Evolutionary conservation across 2,113 vertebrate genomes (phyloP), one percentile per base, ranked within the genome.

Genomic region (Cervus canadensis): DNA sequence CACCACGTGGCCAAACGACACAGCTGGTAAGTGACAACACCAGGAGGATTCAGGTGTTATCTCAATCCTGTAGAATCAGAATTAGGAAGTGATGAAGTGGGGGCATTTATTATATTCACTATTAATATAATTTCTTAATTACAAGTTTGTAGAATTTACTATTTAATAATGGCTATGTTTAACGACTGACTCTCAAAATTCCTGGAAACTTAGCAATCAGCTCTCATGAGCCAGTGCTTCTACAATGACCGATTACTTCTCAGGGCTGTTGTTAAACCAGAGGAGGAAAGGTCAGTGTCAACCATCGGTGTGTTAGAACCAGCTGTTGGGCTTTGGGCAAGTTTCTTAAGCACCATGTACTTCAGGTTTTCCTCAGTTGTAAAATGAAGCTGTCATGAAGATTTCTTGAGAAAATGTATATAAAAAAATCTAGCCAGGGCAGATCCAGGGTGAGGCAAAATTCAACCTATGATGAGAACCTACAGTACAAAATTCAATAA

Each of bases 121-220:
- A 62, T 86, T 62, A 60, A 57, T 93, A 64, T 40, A 84, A 93
- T 67, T 56, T 89, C 94, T 81, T 91, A 82, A 86, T 89, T 90
- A 48, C 40, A n/a, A 50, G 60, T 25, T 71, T 96, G 54, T 93
- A 56, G 82, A 26, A 64, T 74, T 95, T 76, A 74, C 30, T 87
- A 16, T 54, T 93, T 83, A 87, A 78, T 92, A 79, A 97, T 79
- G 87, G 9, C 90, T 67, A 45, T 83, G 36, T 89, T 81, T 93
- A 84, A 85, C 28, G 15, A 33, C 26, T 48, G 92, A 95, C 84
- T 97, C 87, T 94, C 67, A 79, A 87, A 91, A 91, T 92, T 67
- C 94, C 96, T 91, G 82, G 56, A 95, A 87, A 91, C 84, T 74
- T 62, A 96, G 74, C 91, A 48, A 71, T 43, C 40, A 40, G 91